Evolutionary conservation across 2,888 invertebrate species (phyloP), one percentile per base, ranked within the genome.

Genomic region (Tachina grossa): DNA sequence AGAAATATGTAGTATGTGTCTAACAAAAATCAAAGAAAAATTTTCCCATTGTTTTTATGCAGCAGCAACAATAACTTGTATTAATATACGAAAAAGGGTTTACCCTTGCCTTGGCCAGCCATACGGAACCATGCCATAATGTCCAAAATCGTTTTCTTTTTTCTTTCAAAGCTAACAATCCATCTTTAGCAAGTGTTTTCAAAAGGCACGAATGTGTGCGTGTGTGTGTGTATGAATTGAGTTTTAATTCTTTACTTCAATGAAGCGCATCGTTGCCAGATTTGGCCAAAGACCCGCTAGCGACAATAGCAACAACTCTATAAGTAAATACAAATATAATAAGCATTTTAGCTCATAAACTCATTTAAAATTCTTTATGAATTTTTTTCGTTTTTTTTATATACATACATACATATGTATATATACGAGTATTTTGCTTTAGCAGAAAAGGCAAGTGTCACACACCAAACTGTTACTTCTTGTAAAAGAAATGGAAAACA

Each of bases 401-500:
- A 11, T 14, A 47, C 9, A 22, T 65, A n/a, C n/a, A n/a, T n/a
- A n/a, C n/a, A n/a, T n/a, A n/a, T n/a, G n/a, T n/a, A n/a, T n/a
- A n/a, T n/a, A n/a, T n/a, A n/a, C n/a, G n/a, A n/a, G n/a, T n/a
- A 59, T 68, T 19, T 31, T 49, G 57, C 39, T 66, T 51, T 22
- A 69, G 63, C 76, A 59, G 83, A 85, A 85, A 85, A 85, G 85
- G 85, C 85, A 85, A 85, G 85, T 85, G 85, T 85, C 85, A 80
- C 76, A 83, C 69, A 63, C 53, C 55, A 76, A 78, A 75, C 85
- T 75, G 74, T 83, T 81, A 81, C 59, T 68, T 47, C 66, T 68
- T 63, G 74, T 72, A 88, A 87, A 89, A 89, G 89, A 90, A 90
- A 90, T 89, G 80, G 61, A 68, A 85, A 85, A 85, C 72, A 83